phyloP scores from a whole-genome alignment of 2,113 vertebrate genomes.

The Carollia perspicillata region DNA sequence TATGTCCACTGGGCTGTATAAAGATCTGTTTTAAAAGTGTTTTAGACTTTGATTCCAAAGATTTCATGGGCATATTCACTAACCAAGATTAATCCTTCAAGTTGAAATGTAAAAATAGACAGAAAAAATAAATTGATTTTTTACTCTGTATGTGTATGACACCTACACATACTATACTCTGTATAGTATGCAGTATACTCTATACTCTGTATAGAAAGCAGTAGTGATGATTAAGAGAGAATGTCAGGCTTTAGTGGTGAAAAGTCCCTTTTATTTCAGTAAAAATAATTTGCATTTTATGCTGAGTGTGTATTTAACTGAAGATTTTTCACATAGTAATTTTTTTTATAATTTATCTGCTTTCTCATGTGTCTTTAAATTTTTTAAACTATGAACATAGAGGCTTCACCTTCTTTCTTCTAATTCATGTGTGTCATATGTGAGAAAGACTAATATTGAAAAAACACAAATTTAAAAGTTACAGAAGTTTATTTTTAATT shows the following conservation, averaged over 20 bases:
- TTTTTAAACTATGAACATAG: neutral
- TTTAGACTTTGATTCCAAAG: neutral
- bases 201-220: neutral
- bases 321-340: neutral
- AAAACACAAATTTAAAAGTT: neutral
- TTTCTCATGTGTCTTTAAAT: neutral
- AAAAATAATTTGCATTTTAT: conserved; percentile 2
- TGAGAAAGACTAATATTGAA: neutral
- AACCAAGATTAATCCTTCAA: neutral
- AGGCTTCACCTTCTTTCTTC: neutral
- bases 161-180: too few species aligned
- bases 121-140: neutral
- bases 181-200: too few species aligned
- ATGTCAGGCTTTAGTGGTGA: neutral
- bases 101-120: neutral
- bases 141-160: neutral
- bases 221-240: neutral
- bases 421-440: neutral
- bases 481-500: neutral
- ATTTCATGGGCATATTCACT: neutral
- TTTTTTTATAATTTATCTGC: neutral
- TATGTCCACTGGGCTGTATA: neutral
- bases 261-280: neutral
- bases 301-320: neutral
- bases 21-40: neutral